Evolutionary conservation across 2,888 invertebrate genomes (phyloP).

Genomic region (Tholera decimalis): DNA sequence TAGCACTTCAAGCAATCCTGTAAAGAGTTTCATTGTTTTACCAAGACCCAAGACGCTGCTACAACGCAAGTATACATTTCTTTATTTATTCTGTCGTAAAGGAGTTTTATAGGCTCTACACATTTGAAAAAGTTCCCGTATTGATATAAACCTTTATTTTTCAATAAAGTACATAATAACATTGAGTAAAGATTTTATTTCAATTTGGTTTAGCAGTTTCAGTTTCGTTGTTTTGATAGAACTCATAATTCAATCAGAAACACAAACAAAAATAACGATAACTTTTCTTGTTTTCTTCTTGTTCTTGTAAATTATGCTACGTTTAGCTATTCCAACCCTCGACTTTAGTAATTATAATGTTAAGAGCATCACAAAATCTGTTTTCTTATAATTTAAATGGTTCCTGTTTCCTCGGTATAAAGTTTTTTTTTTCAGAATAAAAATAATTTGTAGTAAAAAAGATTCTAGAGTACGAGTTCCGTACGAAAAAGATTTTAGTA

Average conservation of each 20-base stretch:
- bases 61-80: slow-evolving; percentile 6
- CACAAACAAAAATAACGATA: neutral
- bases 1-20: slow-evolving; percentile 20
- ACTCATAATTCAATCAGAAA: slow-evolving; percentile 2
- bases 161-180: neutral
- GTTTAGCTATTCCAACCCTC: neutral
- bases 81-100: slow-evolving; percentile 38
- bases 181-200: neutral
- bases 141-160: slow-evolving; percentile 4
- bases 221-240: no score
- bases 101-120: no score
- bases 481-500: neutral
- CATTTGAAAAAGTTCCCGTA: slow-evolving; percentile 19
- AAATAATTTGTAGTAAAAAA: neutral
- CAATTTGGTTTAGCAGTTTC: neutral
- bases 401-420: neutral
- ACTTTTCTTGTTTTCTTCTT: neutral
- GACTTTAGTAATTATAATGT: slow-evolving; percentile 11
- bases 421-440: neutral
- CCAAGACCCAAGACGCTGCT: slow-evolving; percentile 1
- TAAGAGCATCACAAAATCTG: slow-evolving; percentile 3
- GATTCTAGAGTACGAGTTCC: no score
- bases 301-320: neutral
- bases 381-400: slow-evolving; percentile 24
- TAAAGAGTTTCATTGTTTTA: slow-evolving; percentile 31